These are phyloP conservation scores for Bacillus rossius DNA, from an alignment of 1,140 invertebrate genomes.

Conservation along the genomic window DNA sequence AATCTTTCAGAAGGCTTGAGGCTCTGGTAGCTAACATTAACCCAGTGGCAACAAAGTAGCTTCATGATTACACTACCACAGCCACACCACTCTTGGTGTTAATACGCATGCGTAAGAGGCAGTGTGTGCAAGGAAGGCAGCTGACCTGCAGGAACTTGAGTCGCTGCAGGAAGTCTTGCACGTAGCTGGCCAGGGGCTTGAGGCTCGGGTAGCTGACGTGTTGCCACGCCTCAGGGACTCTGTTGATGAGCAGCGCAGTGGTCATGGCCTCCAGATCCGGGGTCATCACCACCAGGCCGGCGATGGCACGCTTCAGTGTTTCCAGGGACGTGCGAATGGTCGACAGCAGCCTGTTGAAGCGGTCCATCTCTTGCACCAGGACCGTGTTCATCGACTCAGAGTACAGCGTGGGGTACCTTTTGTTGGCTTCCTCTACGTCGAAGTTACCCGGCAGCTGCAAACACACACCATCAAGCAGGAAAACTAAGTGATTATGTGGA, in stretches of 20 bases:
- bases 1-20: too few species aligned
- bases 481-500: too few species aligned
- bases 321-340: slow-evolving; percentile 68
- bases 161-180: slow-evolving; percentile 71
- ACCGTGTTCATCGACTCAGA: slow-evolving; percentile 90
- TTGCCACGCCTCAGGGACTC: slow-evolving; percentile 74
- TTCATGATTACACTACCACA: too few species aligned
- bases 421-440: slow-evolving; percentile 57
- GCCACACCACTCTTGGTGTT: too few species aligned
- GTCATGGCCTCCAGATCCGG: slow-evolving; percentile 68
- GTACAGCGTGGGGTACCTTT: slow-evolving; percentile 74
- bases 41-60: too few species aligned
- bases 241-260: slow-evolving; percentile 60
- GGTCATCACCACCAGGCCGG: slow-evolving; percentile 86
- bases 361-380: slow-evolving; percentile 87
- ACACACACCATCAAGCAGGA: background rate
- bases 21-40: too few species aligned
- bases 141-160: slow-evolving; percentile 53
- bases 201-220: slow-evolving; percentile 85
- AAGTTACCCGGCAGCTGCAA: slow-evolving; percentile 66
- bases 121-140: too few species aligned
- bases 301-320: slow-evolving; percentile 83
- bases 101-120: too few species aligned
- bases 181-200: slow-evolving; percentile 81
- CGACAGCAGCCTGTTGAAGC: slow-evolving; percentile 77